Evolutionary conservation across 2,797 vertebrate genomes (phyloP), one percentile per base, ranked within the genome.

Genomic region (Danio aesculapii): DNA sequence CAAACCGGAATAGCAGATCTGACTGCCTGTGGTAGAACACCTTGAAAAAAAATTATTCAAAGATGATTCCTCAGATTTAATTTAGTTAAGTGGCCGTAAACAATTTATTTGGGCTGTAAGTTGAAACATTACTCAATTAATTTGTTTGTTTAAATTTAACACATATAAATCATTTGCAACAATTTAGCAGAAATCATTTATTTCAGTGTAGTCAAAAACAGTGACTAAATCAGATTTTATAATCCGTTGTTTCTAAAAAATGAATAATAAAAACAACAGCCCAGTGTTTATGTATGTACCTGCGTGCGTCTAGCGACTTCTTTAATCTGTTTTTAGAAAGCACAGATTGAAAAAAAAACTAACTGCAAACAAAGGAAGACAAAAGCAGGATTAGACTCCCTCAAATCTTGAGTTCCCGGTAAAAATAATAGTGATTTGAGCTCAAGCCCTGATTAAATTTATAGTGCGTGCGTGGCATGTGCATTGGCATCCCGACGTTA

Each of bases 321-420:
- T 75, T 72, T 81, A 77, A 81, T 81, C 81, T 75, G 75, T 69
- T 53, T 39, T 67, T 63, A 75, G 77, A 84, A 70, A 79, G 9
- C 66, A 63, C 66, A 57, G 78, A 76, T 55, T 76, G 68, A 70
- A 75, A 49, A 69, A 30, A 6, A 59, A 59, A 43, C 52, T 39
- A 41, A 72, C 70, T 39, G 44, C 70, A 41, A 66, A 78, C 72
- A 78, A 75, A 81, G 16, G 14, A 77, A n/a, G 47, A 79, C 61
- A 86, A 84, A 81, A 58, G 70, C 61, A 50, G 49, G 79, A 84
- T 84, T 84, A 82, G 77, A 63, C 77, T 81, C 75, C 30, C 61
- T 50, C 70, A 74, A 76, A 72, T 79, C 71, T 81, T 69, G 55
- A 69, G 49, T 76, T 79, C 53, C 57, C 14, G 2, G 73, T 53